Base-by-base conservation (phyloP, 2,797 vertebrate species). In the Sebastes oblongus region DNA sequence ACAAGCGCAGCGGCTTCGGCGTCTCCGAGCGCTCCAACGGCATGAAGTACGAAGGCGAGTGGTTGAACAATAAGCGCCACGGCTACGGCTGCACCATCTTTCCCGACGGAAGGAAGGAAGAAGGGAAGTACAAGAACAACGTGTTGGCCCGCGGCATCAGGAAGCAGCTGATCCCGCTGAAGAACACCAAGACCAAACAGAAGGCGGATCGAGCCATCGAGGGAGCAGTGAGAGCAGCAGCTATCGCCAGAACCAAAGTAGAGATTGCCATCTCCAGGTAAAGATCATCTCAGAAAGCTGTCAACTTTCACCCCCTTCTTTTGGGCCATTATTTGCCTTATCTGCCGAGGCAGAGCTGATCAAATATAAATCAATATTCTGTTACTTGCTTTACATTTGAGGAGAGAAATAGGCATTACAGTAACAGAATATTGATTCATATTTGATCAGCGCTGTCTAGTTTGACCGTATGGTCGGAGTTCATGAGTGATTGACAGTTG, bases 61-160 rank as follows among this genome's bases (percentile, higher is more conserved):
- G 98, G 98, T 90, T 97, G 70, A 97, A 97, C 88, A 99, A 98
- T 92, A 97, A 97, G 92, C 96, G 98, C 79, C 97, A 99, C 5
- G 98, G 98, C 7, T 99, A 99, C 66, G 98, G 98, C 89, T 97
- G 97, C 94, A 99, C 98, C 9, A 93, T 98, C 84, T 98, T 99
- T 86, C 98, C 98, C 2, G 96, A 98, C 58, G 97, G 98, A 90
- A 96, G 96, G 80, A 97, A 96, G 72, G 97, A 99, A 93, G 98
- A 98, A 86, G 98, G 98, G 46, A 99, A 99, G 79, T 99, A 99
- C 83, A 99, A 99, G 96, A 98, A 98, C 94, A 99, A 98, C 25
- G 78, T 96, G 84, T 95, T 99, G 91, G 96, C 97, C 52, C 96
- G 98, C 69, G 97, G 97, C 83, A 97, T 98, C 94, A 96, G 95